phyloP scores from a whole-genome alignment of 2,888 invertebrate genomes.

The Himalopsyche tibetana region DNA sequence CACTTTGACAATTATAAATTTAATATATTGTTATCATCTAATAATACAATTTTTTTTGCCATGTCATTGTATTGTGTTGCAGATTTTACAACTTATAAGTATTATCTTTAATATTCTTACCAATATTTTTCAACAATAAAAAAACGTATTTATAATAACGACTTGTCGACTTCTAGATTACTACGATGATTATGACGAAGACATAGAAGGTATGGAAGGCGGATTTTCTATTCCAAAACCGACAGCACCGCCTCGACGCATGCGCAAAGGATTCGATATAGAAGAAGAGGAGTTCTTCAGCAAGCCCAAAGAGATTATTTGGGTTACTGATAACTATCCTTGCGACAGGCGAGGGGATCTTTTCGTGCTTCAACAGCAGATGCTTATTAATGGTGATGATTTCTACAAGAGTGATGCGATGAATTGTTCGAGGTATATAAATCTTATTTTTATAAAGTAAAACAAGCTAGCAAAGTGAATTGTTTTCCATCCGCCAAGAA shows the following conservation, averaged over 20 bases:
- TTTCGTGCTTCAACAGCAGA: constrained; percentile 81
- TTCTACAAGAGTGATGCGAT: constrained; percentile 71
- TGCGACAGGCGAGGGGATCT: constrained; percentile 86
- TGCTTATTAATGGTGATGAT: constrained; percentile 71
- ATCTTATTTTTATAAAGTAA: not conserved
- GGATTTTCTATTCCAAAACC: constrained; percentile 67
- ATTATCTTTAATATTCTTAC: not conserved
- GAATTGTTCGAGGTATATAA: constrained; percentile 71
- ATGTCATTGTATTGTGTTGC: too few relatives aligned
- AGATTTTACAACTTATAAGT: not conserved
- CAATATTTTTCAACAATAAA: too few relatives aligned
- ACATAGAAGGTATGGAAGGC: constrained; percentile 46
- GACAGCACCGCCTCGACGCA: constrained; percentile 66
- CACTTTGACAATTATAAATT: too few relatives aligned
- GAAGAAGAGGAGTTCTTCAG: constrained; percentile 72
- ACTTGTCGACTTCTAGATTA: constrained; percentile 46
- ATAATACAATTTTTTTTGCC: too few relatives aligned
- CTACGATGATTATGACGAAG: constrained; percentile 58
- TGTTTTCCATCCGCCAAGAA: not conserved
- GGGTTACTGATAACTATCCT: constrained; percentile 73
- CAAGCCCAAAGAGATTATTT: constrained; percentile 69
- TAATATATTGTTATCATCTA: not conserved
- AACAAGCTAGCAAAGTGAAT: not conserved
- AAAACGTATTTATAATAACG: too few relatives aligned
- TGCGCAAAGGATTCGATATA: constrained; percentile 69